phyloP scores from a whole-genome alignment of 64 coral and sea anemone genomes.

The Stichodactyla helianthus region DNA sequence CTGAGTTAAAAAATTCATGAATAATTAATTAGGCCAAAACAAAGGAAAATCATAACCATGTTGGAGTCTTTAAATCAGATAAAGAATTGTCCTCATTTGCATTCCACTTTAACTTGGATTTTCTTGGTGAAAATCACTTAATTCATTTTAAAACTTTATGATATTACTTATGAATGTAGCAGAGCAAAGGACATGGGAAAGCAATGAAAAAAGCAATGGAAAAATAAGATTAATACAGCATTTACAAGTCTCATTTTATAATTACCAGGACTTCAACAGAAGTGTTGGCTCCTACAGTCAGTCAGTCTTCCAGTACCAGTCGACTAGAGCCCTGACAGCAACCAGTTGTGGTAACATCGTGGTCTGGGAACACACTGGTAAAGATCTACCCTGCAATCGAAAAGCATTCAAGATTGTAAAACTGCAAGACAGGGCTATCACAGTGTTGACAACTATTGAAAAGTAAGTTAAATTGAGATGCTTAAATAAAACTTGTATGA shows the following conservation, averaged over 20 bases:
- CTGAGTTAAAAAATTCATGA: no score
- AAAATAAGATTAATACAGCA: neutral
- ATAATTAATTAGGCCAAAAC: no score
- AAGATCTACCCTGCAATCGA: conserved; percentile 79
- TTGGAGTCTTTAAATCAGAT: no score
- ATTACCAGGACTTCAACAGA: conserved; percentile 82
- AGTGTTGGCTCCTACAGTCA: conserved; percentile 91
- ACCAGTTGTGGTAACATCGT: conserved; percentile 97
- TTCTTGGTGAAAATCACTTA: no score
- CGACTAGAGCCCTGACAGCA: conserved; percentile 72
- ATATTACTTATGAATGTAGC: no score
- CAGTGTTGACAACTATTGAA: conserved; percentile 77
- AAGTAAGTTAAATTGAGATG: conserved; percentile 42
- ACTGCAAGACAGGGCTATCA: conserved; percentile 90
- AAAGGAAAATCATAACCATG: no score
- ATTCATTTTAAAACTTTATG: no score
- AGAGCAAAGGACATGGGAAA: no score
- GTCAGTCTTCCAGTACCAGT: conserved; percentile 90
- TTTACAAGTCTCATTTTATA: neutral
- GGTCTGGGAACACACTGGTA: conserved; percentile 89
- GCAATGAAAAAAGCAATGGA: no score
- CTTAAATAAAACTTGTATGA: neutral
- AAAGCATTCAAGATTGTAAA: conserved; percentile 99
- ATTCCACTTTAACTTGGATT: no score
- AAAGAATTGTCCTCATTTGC: no score